phyloP scores from a whole-genome alignment of 1,140 invertebrate genomes.

The Trichogramma pretiosum region DNA sequence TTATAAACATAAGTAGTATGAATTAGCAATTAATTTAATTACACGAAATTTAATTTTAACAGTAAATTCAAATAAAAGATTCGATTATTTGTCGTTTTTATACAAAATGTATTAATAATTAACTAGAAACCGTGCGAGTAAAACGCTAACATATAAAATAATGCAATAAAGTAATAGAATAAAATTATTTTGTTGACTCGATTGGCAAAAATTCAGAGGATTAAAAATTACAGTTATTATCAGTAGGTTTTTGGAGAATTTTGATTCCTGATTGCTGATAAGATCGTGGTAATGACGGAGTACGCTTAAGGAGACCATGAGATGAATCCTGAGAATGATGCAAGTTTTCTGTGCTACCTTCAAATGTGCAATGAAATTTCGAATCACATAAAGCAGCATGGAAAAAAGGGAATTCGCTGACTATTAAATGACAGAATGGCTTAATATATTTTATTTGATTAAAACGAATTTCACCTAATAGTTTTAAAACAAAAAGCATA shows the following conservation, averaged over 20 bases:
- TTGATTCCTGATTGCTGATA: conserved; percentile 55
- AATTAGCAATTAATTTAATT: too few species aligned
- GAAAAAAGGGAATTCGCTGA: conserved; percentile 30
- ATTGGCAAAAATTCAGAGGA: too few species aligned
- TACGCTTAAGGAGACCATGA: conserved; percentile 47
- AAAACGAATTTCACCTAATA: not conserved
- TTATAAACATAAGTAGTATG: too few species aligned
- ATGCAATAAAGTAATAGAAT: too few species aligned
- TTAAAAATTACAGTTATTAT: conserved; percentile 42
- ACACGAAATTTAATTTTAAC: too few species aligned
- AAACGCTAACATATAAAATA: too few species aligned
- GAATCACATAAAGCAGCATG: conserved; percentile 38
- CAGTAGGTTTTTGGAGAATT: conserved; percentile 46
- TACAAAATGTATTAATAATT: too few species aligned
- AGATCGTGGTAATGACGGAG: conserved; percentile 50
- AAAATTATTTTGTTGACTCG: conserved; percentile 6
- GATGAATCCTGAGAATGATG: conserved; percentile 38
- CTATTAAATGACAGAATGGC: not conserved
- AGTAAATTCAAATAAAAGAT: too few species aligned
- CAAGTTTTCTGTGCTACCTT: conserved; percentile 54
- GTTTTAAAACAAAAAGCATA: too few species aligned
- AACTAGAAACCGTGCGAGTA: too few species aligned
- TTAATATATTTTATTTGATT: conserved; percentile 19
- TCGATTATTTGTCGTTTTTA: too few species aligned
- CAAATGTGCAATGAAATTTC: conserved; percentile 31